Base-by-base conservation (phyloP, 2,113 vertebrate genomes). In the Oreochromis tanganicae region DNA sequence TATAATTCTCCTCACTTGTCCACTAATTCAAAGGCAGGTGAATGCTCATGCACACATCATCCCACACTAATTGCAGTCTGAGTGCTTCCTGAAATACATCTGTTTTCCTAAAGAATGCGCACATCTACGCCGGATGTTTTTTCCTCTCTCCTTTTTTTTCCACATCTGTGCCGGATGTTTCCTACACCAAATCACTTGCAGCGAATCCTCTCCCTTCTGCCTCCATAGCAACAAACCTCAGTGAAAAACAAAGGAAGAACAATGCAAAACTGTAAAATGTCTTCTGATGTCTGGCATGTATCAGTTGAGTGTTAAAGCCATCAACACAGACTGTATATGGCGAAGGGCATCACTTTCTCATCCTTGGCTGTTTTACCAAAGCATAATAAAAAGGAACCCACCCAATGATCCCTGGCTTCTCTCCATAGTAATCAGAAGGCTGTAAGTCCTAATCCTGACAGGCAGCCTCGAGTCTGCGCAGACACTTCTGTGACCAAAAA, bases 71-170 rank as follows among this genome's bases (percentile, higher is more conserved):
- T 16, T 54, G 71, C 21, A 38, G 32, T 75, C 75, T 78, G 48
- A 85, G 59, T 79, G 79, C 29, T 79, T 43, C 63, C 78, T 52
- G 32, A 85, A 87, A 84, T 88, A 78, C 63, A 68, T 46, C 41
- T 63, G 52, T 85, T 87, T 50, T 68, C 32, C 57, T 75, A 5
- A 66, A 82, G 82, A 84, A 87, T 55, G 12, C 2, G 52, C 2
- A 11, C 21, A 43, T 61, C 21, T n/a, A 29, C 3, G 4, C 63
- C 21, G 32, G 55, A 81, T 71, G 41, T 80, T 85, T 81, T 61
- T 29, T 56, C 38, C n/a, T 73, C 38, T 46, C 21, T 6, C 34
- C 63, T 2, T 24, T 75, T 75, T 73, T 7, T 1, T 0, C 9
- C 14, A 7, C 32, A 41, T 83, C 17, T 34, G 9, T 38, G 19